Base-by-base conservation (phyloP, 2,888 invertebrate genomes). In the Gryllus longicercus region DNA sequence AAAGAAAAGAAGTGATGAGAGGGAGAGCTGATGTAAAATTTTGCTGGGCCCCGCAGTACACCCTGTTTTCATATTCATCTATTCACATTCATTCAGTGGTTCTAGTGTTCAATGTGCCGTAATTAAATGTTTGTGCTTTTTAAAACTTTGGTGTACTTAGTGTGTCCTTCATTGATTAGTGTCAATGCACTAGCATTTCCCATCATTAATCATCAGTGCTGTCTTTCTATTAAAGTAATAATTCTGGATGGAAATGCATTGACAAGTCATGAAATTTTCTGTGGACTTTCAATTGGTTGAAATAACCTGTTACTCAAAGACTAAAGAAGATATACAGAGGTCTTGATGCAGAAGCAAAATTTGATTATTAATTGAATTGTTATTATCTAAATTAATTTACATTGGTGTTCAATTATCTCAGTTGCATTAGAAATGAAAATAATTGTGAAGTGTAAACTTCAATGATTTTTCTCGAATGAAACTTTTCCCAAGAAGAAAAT, bases 1-100 rank as follows among this genome's bases (percentile, higher is more conserved):
- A 80, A 81, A 81, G 78, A 76, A 76, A 81, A 80, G 80, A 82
- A 82, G 80, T 82, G 38, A 38, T 38, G 81, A 82, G 79, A 80
- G 79, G 81, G 77, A 77, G 49, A 77, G 50, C 77, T 77, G 77
- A 77, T 77, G 16, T 50, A 25, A 78, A 78, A 78, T 78, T 81
- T 81, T 78, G 75, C 81, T 79, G 80, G 80, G 80, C 75, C 81
- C 75, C 76, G 77, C 81, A 78, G 80, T 78, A 76, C 78, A 78
- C 78, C 79, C 78, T 76, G 79, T 79, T 79, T 79, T 79, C 80
- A 79, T 80, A 79, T 76, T 79, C 80, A 80, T 76, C 78, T 75
- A 25, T 75, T 75, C 25, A 75, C 75, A 75, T 75, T 23, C 21
- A 23, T 75, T 75, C 18, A n/a, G 75, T 75, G 75, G 25, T 75